Percentiles rank a stretch among this genome's conserved stretches.
phyloP scores from a whole-genome alignment of 53 echinoderm and acorn worm genomes.

The Apostichopus leukothele region DNA sequence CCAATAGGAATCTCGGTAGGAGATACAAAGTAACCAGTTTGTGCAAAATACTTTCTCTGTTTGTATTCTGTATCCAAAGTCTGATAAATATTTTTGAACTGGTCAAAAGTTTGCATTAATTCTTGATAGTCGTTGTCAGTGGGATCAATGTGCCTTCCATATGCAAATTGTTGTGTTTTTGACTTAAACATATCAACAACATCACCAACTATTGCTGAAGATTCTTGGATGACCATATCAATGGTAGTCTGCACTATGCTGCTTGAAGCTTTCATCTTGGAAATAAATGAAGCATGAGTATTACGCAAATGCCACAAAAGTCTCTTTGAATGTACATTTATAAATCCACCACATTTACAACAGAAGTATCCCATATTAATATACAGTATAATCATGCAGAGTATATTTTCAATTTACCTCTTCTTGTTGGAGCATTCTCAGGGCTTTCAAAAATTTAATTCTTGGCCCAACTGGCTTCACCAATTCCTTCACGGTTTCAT shows the following conservation, averaged over 20 bases:
- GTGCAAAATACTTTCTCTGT: conserved; percentile 52
- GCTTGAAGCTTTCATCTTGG: conserved; percentile 43
- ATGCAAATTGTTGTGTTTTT: conserved; percentile 7
- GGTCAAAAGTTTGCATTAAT: conserved; percentile 31
- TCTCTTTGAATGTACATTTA: not conserved
- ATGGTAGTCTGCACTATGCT: conserved; percentile 9
- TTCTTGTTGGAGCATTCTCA: too few relatives aligned
- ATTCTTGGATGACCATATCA: conserved; percentile 8
- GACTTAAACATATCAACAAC: conserved; percentile 25
- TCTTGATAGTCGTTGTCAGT: not conserved
- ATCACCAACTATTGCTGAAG: conserved; percentile 5
- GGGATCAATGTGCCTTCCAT: not conserved
- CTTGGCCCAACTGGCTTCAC: too few relatives aligned
- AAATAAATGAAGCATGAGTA: conserved; percentile 18
- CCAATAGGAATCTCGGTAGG: conserved; percentile 51
- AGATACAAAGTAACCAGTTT: conserved; percentile 46
- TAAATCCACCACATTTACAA: not conserved
- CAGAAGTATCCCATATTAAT: not conserved
- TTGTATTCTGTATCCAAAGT: conserved; percentile 52
- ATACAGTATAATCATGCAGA: too few relatives aligned
- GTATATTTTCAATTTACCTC: too few relatives aligned
- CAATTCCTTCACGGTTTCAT: too few relatives aligned
- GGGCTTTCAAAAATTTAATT: too few relatives aligned
- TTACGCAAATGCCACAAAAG: not conserved
- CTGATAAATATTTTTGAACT: conserved; percentile 32